Conservation (phyloP, 2,797 vertebrate species). For the Glossophaga mutica region DNA sequence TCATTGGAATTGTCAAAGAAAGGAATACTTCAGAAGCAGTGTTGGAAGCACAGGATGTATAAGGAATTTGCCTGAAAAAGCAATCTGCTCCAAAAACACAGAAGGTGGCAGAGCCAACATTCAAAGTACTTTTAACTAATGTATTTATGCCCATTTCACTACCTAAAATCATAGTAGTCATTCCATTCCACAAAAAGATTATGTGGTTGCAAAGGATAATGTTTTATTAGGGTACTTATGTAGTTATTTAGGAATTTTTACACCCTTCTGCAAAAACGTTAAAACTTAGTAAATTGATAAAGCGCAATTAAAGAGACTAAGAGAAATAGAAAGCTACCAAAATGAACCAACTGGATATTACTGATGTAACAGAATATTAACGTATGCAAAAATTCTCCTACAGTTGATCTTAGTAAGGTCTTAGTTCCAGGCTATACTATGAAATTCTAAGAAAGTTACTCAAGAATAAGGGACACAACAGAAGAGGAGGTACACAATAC, state of each 20-base stretch:
- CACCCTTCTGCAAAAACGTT: not conserved
- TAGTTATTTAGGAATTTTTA: constrained; percentile 17
- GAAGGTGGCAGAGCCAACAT: constrained; percentile 39
- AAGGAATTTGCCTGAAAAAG: constrained; percentile 71
- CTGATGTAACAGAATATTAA: not conserved
- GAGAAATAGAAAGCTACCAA: not conserved
- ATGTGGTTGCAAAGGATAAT: not conserved
- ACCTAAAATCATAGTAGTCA: constrained; percentile 32
- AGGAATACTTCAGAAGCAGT: constrained; percentile 49
- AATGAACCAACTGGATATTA: not conserved
- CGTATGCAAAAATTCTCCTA: not conserved
- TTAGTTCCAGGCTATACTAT: not conserved
- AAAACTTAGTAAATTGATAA: constrained; percentile 1
- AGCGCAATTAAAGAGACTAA: not conserved
- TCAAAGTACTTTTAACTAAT: constrained; percentile 44
- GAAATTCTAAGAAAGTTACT: not conserved
- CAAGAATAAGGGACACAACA: not conserved
- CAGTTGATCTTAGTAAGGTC: not conserved
- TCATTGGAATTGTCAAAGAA: constrained; percentile 62
- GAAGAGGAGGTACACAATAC: not conserved
- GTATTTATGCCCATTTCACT: constrained; percentile 13
- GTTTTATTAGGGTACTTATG: not conserved
- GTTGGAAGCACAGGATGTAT: constrained; percentile 51
- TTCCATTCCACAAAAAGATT: not conserved
- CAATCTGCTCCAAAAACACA: constrained; percentile 68